Evolutionary conservation across 2,113 vertebrate genomes (phyloP).

Genomic region (Halichoeres trimaculatus): DNA sequence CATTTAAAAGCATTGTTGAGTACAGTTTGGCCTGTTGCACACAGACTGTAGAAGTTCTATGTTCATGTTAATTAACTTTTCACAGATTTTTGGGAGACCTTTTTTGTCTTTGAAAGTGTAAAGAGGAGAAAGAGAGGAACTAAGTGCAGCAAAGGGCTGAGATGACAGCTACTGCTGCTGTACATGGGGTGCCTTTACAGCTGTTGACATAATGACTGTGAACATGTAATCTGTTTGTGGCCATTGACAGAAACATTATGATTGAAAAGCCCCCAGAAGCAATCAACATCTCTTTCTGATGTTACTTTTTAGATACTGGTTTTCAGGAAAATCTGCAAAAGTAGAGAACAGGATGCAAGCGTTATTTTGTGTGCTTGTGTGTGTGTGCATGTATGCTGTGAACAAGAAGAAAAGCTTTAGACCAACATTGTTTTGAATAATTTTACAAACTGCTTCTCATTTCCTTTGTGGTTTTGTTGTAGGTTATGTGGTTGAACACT

Average conservation of each 20-base stretch:
- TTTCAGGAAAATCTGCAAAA: not conserved
- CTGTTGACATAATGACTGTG: too few species aligned
- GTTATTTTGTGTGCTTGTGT: too few species aligned
- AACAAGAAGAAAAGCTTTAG: not conserved
- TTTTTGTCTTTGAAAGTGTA: not conserved
- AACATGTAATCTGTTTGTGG: too few species aligned
- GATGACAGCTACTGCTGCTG: too few species aligned
- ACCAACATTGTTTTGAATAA: slow-evolving; percentile 25
- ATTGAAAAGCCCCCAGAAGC: too few species aligned
- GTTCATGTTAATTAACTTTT: not conserved
- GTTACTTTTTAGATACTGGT: not conserved
- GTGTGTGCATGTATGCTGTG: too few species aligned
- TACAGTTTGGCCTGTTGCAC: too few species aligned
- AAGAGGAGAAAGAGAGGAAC: too few species aligned
- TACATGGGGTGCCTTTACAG: too few species aligned
- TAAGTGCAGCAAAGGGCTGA: too few species aligned
- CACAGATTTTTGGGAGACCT: not conserved
- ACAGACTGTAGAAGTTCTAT: not conserved
- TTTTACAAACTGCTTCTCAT: slow-evolving; percentile 35
- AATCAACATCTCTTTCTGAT: too few species aligned
- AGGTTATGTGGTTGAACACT: not conserved
- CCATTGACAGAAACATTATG: too few species aligned
- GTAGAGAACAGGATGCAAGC: not conserved
- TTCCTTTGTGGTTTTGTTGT: slow-evolving; percentile 23
- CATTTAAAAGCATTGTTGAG: not conserved